Conservation (phyloP, 2,888 invertebrate genomes). For the Andrena haemorrhoa region DNA sequence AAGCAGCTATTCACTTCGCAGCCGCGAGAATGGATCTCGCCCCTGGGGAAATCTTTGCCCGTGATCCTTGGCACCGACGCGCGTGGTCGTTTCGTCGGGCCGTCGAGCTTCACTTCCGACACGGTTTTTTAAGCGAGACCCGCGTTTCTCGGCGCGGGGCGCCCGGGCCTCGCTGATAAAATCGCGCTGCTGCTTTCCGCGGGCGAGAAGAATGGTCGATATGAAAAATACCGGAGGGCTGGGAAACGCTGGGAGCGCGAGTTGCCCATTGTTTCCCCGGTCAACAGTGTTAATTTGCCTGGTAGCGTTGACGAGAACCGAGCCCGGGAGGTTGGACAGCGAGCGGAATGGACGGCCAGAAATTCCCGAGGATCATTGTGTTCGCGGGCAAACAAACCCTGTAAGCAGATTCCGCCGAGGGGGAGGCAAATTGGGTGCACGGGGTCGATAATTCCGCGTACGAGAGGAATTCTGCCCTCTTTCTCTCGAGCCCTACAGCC, state of each 20-base stretch:
- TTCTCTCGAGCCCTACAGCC: neutral
- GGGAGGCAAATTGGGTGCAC: constrained; percentile 56
- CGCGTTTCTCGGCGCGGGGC: neutral
- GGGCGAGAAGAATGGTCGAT: neutral
- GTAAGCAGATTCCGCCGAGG: constrained; percentile 51
- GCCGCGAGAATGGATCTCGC: constrained; percentile 22
- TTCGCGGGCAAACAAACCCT: constrained; percentile 48
- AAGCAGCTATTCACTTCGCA: constrained; percentile 20
- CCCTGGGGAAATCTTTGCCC: constrained; percentile 43
- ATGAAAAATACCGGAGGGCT: neutral
- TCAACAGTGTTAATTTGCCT: constrained; percentile 58
- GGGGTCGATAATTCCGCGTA: constrained; percentile 54
- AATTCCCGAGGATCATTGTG: constrained; percentile 58
- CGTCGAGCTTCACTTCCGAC: neutral
- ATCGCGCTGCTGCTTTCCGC: too few relatives aligned
- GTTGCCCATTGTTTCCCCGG: constrained; percentile 44
- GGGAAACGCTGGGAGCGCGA: constrained; percentile 2
- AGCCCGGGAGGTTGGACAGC: constrained; percentile 5
- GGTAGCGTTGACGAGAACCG: constrained; percentile 27
- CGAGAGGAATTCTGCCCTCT: constrained; percentile 18
- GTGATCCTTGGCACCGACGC: neutral
- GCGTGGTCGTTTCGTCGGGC: neutral
- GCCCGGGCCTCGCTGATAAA: too few relatives aligned
- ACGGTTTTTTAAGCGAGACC: neutral
- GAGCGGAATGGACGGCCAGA: constrained; percentile 41